These are phyloP conservation scores for Neoniphon sammara DNA, from an alignment of 2,797 vertebrate species.

Conservation along the genomic window DNA sequence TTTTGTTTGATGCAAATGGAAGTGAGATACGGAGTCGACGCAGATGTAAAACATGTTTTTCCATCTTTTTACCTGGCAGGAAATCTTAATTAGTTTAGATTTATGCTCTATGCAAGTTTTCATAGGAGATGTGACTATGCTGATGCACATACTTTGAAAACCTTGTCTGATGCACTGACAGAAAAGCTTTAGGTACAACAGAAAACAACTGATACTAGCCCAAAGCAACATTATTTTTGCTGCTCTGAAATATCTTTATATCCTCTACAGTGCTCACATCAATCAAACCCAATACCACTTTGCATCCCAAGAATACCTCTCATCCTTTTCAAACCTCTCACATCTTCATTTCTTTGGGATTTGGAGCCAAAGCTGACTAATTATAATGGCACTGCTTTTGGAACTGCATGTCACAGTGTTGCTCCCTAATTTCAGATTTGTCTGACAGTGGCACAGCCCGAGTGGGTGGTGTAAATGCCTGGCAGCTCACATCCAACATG, in stretches of 20 bases:
- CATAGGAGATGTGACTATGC: slow-evolving; percentile 19
- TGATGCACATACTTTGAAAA: slow-evolving; percentile 36
- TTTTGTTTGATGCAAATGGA: slow-evolving; percentile 34
- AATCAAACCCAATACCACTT: slow-evolving; percentile 30
- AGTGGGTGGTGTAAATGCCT: slow-evolving; percentile 70
- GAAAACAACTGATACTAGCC: slow-evolving; percentile 25
- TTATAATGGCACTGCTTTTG: slow-evolving; percentile 55
- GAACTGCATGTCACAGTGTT: slow-evolving; percentile 41
- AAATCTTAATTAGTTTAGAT: slow-evolving; percentile 24
- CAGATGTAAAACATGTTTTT: slow-evolving; percentile 27
- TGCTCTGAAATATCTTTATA: slow-evolving; percentile 33
- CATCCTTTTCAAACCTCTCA: slow-evolving; percentile 38
- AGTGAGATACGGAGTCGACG: slow-evolving; percentile 39
- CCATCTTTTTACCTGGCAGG: slow-evolving; percentile 21
- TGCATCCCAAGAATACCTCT: not conserved
- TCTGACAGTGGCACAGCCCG: slow-evolving; percentile 61
- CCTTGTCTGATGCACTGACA: slow-evolving; percentile 13
- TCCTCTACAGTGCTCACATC: slow-evolving; percentile 37
- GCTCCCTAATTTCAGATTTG: slow-evolving; percentile 62
- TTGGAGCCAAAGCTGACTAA: slow-evolving; percentile 51
- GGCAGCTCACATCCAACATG: slow-evolving; percentile 49
- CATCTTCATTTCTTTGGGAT: slow-evolving; percentile 43
- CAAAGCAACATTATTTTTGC: slow-evolving; percentile 41
- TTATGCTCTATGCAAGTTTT: slow-evolving; percentile 34
- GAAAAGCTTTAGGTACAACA: slow-evolving; percentile 3